Conservation (phyloP, 2,888 invertebrate species). For the Stictocephala bisonia region DNA sequence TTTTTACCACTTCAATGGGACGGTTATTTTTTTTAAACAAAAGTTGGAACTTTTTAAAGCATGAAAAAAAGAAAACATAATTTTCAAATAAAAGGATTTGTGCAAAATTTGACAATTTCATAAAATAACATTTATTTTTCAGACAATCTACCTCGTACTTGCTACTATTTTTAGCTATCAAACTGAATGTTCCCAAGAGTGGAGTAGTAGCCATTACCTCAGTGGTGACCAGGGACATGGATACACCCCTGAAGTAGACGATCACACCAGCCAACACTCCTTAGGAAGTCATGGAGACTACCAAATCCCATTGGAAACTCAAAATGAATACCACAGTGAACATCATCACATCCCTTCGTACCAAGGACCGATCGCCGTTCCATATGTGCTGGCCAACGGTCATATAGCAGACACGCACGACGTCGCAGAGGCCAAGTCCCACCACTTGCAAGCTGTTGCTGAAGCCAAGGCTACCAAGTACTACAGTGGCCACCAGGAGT, state of each 20-base stretch:
- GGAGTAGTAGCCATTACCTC: no score
- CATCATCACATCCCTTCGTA: not conserved
- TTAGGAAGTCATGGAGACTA: no score
- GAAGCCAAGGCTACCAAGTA: constrained; percentile 31
- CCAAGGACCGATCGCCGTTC: constrained; percentile 12
- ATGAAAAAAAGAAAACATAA: no score
- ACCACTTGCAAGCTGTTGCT: constrained; percentile 36
- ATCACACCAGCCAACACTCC: no score
- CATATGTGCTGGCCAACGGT: constrained; percentile 34
- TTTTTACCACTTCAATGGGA: no score
- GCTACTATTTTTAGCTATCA: not conserved
- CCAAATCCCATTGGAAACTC: not conserved
- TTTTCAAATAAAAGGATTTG: no score
- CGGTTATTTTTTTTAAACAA: no score
- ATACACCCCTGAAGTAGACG: no score
- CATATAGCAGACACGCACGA: constrained; percentile 45
- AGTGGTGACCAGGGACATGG: no score
- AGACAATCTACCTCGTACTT: not conserved
- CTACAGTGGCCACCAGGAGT: constrained; percentile 25
- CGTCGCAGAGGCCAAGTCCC: constrained; percentile 44
- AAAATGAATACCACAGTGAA: not conserved
- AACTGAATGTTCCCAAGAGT: not conserved
- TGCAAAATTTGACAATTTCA: no score
- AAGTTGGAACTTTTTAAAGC: no score
- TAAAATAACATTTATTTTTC: constrained; percentile 4